phyloP scores from a whole-genome alignment of 2,113 vertebrate species.

The Tonatia bakeri region DNA sequence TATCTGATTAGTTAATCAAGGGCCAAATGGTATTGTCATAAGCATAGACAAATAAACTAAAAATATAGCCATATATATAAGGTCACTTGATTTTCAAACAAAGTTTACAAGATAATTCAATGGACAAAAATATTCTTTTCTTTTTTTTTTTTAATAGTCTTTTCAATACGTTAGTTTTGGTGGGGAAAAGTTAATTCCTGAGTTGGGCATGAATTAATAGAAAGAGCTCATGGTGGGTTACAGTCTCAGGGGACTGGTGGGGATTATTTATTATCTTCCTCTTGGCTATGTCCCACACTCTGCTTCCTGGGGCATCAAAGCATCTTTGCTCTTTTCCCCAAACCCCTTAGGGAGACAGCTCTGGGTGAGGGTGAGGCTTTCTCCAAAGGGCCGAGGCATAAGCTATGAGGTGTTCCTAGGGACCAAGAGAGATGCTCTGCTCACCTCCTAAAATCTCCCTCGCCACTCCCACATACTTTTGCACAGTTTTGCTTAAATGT shows the following conservation, averaged over 20 bases:
- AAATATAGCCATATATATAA: neutral
- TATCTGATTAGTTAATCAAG: neutral
- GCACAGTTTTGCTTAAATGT: neutral
- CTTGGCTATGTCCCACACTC: neutral
- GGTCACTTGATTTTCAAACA: neutral
- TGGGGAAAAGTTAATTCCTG: neutral
- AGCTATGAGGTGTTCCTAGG: neutral
- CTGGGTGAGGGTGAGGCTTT: neutral
- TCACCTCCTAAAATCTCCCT: neutral
- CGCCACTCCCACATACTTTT: neutral
- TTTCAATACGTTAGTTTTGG: neutral
- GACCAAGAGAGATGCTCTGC: neutral
- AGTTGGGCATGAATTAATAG: neutral
- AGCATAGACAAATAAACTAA: neutral
- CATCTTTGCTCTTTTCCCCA: neutral
- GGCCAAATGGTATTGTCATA: neutral
- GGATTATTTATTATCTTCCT: neutral
- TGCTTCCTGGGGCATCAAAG: neutral
- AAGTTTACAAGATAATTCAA: neutral
- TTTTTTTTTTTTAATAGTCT: no score
- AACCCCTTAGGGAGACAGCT: neutral
- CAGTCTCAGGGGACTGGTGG: neutral
- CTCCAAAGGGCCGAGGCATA: neutral
- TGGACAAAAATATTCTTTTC: neutral
- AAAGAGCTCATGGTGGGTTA: neutral